These are phyloP conservation scores for Cygnus buccinator DNA, from an alignment of 2,113 vertebrate species.

Conservation along the genomic window DNA sequence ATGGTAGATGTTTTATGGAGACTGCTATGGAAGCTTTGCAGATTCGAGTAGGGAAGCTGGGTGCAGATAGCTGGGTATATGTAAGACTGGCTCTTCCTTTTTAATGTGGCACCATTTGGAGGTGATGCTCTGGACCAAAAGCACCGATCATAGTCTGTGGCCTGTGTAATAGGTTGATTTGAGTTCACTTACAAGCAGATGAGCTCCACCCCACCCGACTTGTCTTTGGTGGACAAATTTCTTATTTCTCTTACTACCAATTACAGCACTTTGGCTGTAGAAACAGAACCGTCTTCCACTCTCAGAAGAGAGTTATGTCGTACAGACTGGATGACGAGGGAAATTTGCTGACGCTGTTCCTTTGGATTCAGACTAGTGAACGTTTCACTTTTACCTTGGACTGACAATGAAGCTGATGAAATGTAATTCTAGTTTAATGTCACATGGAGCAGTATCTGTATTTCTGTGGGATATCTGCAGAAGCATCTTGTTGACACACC, in stretches of 20 bases:
- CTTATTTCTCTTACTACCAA: background rate
- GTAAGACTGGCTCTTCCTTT: background rate
- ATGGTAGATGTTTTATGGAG: background rate
- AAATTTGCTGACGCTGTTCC: background rate
- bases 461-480: constrained; percentile 38
- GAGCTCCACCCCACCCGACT: background rate
- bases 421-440: background rate
- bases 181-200: background rate
- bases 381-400: background rate
- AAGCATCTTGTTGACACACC: constrained; percentile 62
- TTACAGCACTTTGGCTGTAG: background rate
- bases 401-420: background rate
- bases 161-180: background rate
- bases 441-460: background rate
- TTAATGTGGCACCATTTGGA: background rate
- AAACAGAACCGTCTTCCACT: background rate
- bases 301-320: rapidly evolving
- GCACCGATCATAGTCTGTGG: background rate
- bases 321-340: background rate
- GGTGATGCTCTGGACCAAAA: background rate
- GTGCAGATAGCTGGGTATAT: background rate
- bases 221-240: background rate
- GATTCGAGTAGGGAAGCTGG: background rate
- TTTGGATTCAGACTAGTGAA: background rate
- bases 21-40: background rate